Percentiles rank a stretch among this genome's conserved stretches.
phyloP scores from a whole-genome alignment of 53 echinoderm and acorn worm genomes.

The Echinometra lucunter region DNA sequence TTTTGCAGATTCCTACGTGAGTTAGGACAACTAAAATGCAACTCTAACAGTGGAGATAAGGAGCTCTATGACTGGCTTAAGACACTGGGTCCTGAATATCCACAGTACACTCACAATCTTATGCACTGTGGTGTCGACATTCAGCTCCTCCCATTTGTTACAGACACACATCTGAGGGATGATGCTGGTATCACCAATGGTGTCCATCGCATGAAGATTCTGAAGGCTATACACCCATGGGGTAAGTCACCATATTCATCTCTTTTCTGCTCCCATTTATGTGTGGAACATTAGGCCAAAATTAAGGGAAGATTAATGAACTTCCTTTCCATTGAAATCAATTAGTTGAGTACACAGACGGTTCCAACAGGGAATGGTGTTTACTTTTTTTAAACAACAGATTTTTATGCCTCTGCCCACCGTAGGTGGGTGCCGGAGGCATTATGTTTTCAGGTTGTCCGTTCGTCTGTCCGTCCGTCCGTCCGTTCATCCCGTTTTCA shows the following conservation, averaged over 20 bases:
- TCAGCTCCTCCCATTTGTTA: constrained; percentile 84
- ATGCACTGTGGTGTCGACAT: constrained; percentile 96
- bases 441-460: too few species aligned
- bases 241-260: constrained; percentile 64
- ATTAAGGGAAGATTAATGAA: too few species aligned
- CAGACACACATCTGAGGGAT: constrained; percentile 82
- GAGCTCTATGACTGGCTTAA: constrained; percentile 96
- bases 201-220: constrained; percentile 96
- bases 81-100: constrained; percentile 92
- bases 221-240: constrained; percentile 81
- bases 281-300: too few species aligned
- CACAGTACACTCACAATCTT: constrained; percentile 96
- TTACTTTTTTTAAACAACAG: too few species aligned
- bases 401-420: too few species aligned
- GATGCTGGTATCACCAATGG: constrained; percentile 99
- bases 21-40: constrained; percentile 85
- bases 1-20: constrained; percentile 89
- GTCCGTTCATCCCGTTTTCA: too few species aligned
- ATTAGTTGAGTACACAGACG: too few species aligned
- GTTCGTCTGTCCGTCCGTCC: too few species aligned
- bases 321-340: too few species aligned
- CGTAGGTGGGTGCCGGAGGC: too few species aligned
- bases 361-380: too few species aligned
- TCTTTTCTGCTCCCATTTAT: too few species aligned
- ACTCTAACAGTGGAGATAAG: constrained; percentile 92